Base-by-base conservation (phyloP, 1,140 invertebrate species). In the Trachelipus rathkii region DNA sequence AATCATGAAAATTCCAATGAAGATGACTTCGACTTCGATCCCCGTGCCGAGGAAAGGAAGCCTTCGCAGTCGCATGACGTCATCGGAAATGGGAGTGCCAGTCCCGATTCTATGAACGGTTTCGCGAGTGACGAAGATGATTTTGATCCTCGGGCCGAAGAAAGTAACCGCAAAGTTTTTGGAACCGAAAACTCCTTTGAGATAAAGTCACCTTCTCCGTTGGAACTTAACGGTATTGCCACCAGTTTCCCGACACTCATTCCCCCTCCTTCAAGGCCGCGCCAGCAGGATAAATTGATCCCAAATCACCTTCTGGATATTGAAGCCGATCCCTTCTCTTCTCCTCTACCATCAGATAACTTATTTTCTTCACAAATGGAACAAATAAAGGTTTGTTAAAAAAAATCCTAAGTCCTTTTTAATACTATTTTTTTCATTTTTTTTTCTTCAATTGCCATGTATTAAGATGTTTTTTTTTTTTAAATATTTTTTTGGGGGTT, bases 41-140 rank as follows among this genome's bases (percentile, higher is more conserved):
- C 79, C 19, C 74, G 79, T 11, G 79, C 79, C n/a, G 79, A 76
- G 23, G 79, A 81, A 45, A n/a, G 68, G 23, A 70, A 23, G 19
- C 2, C 67, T 11, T 46, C 66, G 3, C 19, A 53, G 1, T 15
- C 72, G 45, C 72, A 44, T 44, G 43, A 43, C 33, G 71, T 44
- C 33, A 68, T 70, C 15, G 72, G 46, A 43, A 74, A 70, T 19
- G 68, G 74, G n/a, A 71, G 50, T 4, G 44, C 74, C 33, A 75
- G 43, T 68, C 71, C 50, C 8, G 66, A 15, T 44, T 44, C 43
- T 10, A 33, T 33, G 33, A 53, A 69, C 79, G 92, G 94, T 83
- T 92, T 94, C 83, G 91, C 93, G 66, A 91, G 93, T 81, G 89
- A 89, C 74, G 90, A 89, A 85, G 86, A 88, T 78, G 88, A 91